A percentile compares a stretch with the other conserved stretches of the same genome.
Evolutionary conservation across 2,888 invertebrate genomes (phyloP).

Genomic region (Coelinius sp.): DNA sequence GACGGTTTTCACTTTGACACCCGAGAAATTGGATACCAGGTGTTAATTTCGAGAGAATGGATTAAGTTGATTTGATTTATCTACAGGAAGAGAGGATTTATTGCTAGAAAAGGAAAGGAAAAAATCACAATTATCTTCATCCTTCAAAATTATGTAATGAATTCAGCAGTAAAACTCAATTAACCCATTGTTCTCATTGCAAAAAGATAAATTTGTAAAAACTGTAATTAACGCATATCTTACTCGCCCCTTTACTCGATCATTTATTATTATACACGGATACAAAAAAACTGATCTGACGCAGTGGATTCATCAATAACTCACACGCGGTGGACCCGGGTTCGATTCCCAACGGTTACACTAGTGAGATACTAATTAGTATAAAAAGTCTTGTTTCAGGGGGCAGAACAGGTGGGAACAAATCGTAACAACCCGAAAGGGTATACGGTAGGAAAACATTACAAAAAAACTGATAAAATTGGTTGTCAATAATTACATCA

Average conservation of each 20-base stretch:
- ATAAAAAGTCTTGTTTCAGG: no score
- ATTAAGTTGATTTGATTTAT: neutral
- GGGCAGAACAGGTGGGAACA: no score
- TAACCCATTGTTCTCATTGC: no score
- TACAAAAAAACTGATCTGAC: neutral
- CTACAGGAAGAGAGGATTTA: neutral
- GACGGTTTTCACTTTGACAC: neutral
- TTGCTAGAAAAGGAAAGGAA: neutral
- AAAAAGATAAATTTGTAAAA: neutral
- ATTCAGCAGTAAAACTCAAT: no score
- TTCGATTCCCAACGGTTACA: no score
- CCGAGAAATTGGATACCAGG: neutral
- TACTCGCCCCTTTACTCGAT: neutral
- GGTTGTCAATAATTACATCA: neutral
- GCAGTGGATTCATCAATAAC: no score
- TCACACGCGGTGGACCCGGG: no score
- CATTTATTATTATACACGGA: no score
- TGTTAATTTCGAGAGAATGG: conserved; percentile 9
- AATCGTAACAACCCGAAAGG: no score
- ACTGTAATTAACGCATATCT: neutral
- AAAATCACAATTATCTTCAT: neutral
- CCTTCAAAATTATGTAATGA: no score
- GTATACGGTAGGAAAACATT: no score
- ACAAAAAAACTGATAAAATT: neutral
- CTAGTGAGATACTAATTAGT: no score